Evolutionary conservation across 2,797 vertebrate species (phyloP).

Genomic region (Balearica regulorum): DNA sequence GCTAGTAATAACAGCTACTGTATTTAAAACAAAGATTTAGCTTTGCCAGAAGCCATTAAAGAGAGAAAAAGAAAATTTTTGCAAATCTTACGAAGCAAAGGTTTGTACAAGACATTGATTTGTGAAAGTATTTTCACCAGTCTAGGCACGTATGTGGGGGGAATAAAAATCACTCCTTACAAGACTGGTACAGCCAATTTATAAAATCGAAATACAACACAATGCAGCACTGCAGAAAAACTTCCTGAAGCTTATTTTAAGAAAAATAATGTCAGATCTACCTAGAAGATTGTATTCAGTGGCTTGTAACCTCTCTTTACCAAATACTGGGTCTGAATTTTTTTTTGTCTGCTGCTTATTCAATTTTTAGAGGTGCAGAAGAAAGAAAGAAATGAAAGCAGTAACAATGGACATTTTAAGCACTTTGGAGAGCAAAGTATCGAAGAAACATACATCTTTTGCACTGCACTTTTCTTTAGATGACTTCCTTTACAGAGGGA

Average conservation of each 20-base stretch:
- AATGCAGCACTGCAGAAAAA: background rate
- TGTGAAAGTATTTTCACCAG: background rate
- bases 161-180: background rate
- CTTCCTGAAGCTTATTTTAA: background rate
- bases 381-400: background rate
- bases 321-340: background rate
- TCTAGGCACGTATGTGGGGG: background rate
- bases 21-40: background rate
- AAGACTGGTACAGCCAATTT: background rate
- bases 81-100: background rate
- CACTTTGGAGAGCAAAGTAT: background rate
- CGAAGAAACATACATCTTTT: background rate
- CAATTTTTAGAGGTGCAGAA: background rate
- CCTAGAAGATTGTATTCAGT: background rate
- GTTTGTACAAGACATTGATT: background rate
- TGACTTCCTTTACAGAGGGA: background rate
- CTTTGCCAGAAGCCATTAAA: background rate
- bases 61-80: background rate
- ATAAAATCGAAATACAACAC: background rate
- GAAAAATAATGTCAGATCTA: background rate
- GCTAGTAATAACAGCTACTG: background rate
- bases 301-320: background rate
- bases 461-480: background rate
- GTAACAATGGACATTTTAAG: background rate
- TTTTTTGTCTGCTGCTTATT: background rate